phyloP scores from a whole-genome alignment of 2,113 vertebrate genomes.

The Aphyosemion australe region DNA sequence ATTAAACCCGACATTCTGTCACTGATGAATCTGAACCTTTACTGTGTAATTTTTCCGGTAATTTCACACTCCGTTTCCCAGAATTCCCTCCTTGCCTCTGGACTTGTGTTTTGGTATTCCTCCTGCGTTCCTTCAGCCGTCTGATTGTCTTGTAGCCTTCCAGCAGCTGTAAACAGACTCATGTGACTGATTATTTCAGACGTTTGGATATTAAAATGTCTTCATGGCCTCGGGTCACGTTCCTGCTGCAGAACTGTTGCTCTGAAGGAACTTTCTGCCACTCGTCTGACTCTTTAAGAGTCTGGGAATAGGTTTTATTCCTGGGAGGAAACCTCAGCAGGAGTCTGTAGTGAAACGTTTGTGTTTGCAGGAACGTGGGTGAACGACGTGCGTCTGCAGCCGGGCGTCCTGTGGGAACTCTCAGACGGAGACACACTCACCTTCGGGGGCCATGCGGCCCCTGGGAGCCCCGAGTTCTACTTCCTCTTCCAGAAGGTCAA shows the following conservation, averaged over 20 bases:
- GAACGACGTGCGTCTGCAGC: conserved; percentile 85
- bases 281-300: background rate
- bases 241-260: background rate
- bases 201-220: conserved; percentile 6
- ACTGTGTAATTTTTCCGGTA: conserved; percentile 48
- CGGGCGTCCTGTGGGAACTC: conserved; percentile 80
- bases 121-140: conserved; percentile 22
- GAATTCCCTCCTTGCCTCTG: conserved; percentile 35
- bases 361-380: conserved; percentile 85
- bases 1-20: background rate
- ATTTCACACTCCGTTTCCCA: conserved; percentile 65
- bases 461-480: conserved; percentile 84
- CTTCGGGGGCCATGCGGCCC: conserved; percentile 78
- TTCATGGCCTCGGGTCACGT: background rate
- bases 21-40: conserved; percentile 33
- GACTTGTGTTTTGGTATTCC: conserved; percentile 46
- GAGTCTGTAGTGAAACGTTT: background rate
- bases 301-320: no score
- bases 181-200: background rate
- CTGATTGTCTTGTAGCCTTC: conserved; percentile 41
- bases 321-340: background rate
- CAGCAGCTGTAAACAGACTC: conserved; percentile 45
- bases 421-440: conserved; percentile 86
- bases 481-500: conserved; percentile 92
- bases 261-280: background rate